These are phyloP conservation scores for Teleogryllus oceanicus DNA, from an alignment of 2,888 invertebrate genomes.

Conservation along the genomic window DNA sequence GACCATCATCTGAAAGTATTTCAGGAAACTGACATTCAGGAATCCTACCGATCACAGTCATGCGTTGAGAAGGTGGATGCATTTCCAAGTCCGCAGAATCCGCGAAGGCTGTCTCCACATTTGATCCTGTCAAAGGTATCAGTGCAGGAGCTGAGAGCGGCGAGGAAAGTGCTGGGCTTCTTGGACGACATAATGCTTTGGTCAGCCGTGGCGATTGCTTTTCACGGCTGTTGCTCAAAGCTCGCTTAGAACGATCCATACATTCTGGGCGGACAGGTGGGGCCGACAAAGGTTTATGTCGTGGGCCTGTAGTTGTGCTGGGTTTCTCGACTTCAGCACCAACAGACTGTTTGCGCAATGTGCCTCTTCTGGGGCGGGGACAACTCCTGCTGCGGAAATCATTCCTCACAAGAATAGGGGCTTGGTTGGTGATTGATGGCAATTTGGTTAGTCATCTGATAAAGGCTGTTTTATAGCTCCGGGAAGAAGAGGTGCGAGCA, in stretches of 20 bases:
- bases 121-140: slow-evolving; percentile 22
- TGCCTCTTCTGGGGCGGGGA: slow-evolving; percentile 27
- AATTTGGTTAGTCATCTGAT: slow-evolving; percentile 37
- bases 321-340: slow-evolving; percentile 24
- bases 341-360: slow-evolving; percentile 22
- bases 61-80: slow-evolving; percentile 12
- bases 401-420: slow-evolving; percentile 31
- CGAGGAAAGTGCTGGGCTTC: slow-evolving; percentile 9
- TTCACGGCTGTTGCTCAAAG: slow-evolving; percentile 27
- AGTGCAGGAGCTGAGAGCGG: background rate
- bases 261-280: background rate
- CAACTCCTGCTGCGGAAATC: slow-evolving; percentile 32
- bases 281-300: background rate
- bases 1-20: background rate
- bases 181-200: slow-evolving; percentile 29
- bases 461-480: slow-evolving; percentile 35
- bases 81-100: background rate
- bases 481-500: slow-evolving; percentile 34
- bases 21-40: slow-evolving; percentile 1
- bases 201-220: slow-evolving; percentile 25
- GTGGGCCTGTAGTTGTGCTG: background rate
- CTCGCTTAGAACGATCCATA: slow-evolving; percentile 29
- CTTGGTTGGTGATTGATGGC: slow-evolving; percentile 31
- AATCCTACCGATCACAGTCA: background rate
- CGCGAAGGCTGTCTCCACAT: background rate